phyloP scores from a whole-genome alignment of 2,888 invertebrate species.

The Drosophila ezoana region DNA sequence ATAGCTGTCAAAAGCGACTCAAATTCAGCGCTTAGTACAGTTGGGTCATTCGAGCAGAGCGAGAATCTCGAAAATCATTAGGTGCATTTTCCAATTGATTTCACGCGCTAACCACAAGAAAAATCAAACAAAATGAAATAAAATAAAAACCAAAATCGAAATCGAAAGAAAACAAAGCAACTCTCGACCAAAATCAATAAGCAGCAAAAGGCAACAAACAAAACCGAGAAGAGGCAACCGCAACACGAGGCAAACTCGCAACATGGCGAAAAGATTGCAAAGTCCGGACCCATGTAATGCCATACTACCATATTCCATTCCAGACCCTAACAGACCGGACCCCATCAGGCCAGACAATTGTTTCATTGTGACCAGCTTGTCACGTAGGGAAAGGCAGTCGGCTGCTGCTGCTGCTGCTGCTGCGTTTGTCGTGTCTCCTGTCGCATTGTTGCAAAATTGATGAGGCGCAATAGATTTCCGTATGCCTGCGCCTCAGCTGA shows the following conservation, averaged over 20 bases:
- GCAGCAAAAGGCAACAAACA: conserved; percentile 69
- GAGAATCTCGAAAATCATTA: conserved; percentile 67
- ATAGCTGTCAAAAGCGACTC: conserved; percentile 35
- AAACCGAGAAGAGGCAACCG: conserved; percentile 50
- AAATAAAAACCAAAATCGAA: conserved; percentile 4
- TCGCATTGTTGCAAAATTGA: conserved; percentile 79
- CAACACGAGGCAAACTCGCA: conserved; percentile 42
- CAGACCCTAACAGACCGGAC: conserved; percentile 24
- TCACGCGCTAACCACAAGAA: conserved; percentile 66
- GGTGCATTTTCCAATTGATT: conserved; percentile 79
- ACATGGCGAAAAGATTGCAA: conserved; percentile 41
- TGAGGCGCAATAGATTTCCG: conserved; percentile 71
- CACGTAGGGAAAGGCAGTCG: conserved; percentile 43
- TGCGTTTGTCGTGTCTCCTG: conserved; percentile 56
- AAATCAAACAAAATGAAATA: neutral
- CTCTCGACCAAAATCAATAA: conserved; percentile 73
- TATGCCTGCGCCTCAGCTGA: conserved; percentile 33
- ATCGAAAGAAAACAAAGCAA: conserved; percentile 28
- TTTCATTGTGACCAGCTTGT: conserved; percentile 64
- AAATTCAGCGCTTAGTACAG: conserved; percentile 49
- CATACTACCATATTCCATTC: neutral
- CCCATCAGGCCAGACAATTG: conserved; percentile 50
- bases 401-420: conserved; percentile 3
- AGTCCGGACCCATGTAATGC: conserved; percentile 10
- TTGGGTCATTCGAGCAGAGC: conserved; percentile 51